Conservation (phyloP, 2,113 vertebrate species). For the Butorides virescens region DNA sequence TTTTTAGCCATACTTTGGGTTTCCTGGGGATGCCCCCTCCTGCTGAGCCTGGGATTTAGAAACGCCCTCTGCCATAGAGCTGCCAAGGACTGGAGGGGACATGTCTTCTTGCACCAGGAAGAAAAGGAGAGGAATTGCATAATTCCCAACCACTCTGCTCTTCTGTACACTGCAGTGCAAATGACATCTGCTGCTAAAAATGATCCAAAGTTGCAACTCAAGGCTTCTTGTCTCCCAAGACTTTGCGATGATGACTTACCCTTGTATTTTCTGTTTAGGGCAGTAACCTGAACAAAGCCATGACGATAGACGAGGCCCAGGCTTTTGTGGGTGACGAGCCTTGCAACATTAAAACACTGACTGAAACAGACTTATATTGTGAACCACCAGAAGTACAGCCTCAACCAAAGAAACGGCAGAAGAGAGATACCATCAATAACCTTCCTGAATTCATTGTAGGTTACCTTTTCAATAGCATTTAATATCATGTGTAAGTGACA, state of each 20-base stretch:
- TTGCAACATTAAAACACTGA: slow-evolving; percentile 87
- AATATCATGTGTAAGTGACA: neutral
- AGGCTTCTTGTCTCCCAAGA: neutral
- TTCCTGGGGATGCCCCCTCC: neutral
- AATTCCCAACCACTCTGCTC: neutral
- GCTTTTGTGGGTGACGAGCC: slow-evolving; percentile 87
- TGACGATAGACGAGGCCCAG: slow-evolving; percentile 87
- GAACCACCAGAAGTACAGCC: slow-evolving; percentile 86
- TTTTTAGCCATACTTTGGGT: neutral
- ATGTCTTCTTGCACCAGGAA: neutral
- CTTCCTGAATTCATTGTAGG: slow-evolving; percentile 89
- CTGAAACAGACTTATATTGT: slow-evolving; percentile 89
- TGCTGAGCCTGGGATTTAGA: neutral
- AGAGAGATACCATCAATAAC: slow-evolving; percentile 85
- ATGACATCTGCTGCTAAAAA: neutral
- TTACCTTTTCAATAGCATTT: slow-evolving; percentile 9
- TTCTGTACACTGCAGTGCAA: neutral
- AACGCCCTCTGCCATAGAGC: neutral
- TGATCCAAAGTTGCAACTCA: neutral
- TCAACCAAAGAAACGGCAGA: slow-evolving; percentile 80
- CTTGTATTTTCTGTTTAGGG: slow-evolving; percentile 77
- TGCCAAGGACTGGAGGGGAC: neutral
- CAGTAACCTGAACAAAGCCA: slow-evolving; percentile 88
- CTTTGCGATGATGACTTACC: neutral
- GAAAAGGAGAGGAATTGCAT: neutral